Base-by-base conservation (phyloP, 2,888 invertebrate genomes). In the Drosophila nigricruria region DNA sequence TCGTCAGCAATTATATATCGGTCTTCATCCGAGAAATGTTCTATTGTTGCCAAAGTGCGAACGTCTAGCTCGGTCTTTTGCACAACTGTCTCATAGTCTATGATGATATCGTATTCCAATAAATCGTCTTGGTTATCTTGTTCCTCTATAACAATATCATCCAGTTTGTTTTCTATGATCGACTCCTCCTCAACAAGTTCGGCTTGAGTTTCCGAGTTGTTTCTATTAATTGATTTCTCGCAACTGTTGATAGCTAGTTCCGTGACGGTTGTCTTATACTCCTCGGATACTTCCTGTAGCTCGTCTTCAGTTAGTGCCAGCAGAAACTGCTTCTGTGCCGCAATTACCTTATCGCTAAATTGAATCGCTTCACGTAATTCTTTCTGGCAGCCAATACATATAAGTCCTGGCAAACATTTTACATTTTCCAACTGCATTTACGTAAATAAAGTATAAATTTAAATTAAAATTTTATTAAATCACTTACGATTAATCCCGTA, bases 281-380 rank as follows among this genome's bases (percentile, higher is more conserved):
- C 54, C n/a, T 50, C 18, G 3, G 81, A 63, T 23, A 79, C 60
- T n/a, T 70, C 20, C 0, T 67, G 25, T 3, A 70, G 27, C 14
- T 84, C 70, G 1, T 76, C 63, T 10, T 64, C 70, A 9, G 36
- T 63, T n/a, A 84, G 30, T 5, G 56, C 50, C 9, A 40, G 25
- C 5, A 82, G 54, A 1, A 82, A 58, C 0, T 79, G 50, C 6
- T 65, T 54, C 5, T 82, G 85, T 0, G 77, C 64, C 16, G 59
- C 66, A 47, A 87, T 50, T 12, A 76, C 67, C 23, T 68, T 67
- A 12, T 81, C 50, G 5, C 88, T 70, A 30, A 82, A 82, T 34
- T 52, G n/a, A 5, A 76, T 70, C 1, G 79, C 76, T 10, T 69
- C 70, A 2, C 52, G 64, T 9, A 84, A 43, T 23, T 72, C 63